Evolutionary conservation across 64 coral and sea anemone genomes (phyloP).

Genomic region (Hydrozoanthus tunicans): DNA sequence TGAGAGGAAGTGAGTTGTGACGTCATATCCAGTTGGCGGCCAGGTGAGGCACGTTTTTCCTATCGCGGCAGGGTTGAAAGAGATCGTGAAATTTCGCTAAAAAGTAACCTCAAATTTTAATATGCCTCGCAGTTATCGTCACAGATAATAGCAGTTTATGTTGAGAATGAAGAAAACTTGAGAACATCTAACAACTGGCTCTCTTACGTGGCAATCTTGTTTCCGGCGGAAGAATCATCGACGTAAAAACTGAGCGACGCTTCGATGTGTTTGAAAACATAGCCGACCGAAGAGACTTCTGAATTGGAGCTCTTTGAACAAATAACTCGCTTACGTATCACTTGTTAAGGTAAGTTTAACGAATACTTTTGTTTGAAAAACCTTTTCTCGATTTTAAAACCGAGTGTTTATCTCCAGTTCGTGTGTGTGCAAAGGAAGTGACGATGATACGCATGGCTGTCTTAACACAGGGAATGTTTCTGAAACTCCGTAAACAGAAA

Average conservation of each 20-base stretch:
- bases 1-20: conserved; percentile 83
- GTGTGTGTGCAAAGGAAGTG: conserved; percentile 46
- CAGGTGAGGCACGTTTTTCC: conserved; percentile 89
- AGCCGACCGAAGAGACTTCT: background rate
- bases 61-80: conserved; percentile 27
- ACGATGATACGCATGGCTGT: conserved; percentile 46
- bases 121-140: background rate
- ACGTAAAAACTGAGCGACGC: conserved; percentile 61
- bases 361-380: background rate
- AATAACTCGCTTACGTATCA: background rate
- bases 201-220: conserved; percentile 61
- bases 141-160: conserved; percentile 12
- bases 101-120: background rate
- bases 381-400: background rate
- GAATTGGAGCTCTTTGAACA: background rate
- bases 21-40: conserved; percentile 90
- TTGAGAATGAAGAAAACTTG: conserved; percentile 32
- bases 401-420: background rate
- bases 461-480: conserved; percentile 38
- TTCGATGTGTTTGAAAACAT: conserved; percentile 57
- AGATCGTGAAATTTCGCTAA: conserved; percentile 43
- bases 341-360: conserved; percentile 33
- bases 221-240: conserved; percentile 92
- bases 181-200: conserved; percentile 7
- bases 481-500: background rate